Conservation (phyloP, 2,888 invertebrate species). For the Lobophora halterata region DNA sequence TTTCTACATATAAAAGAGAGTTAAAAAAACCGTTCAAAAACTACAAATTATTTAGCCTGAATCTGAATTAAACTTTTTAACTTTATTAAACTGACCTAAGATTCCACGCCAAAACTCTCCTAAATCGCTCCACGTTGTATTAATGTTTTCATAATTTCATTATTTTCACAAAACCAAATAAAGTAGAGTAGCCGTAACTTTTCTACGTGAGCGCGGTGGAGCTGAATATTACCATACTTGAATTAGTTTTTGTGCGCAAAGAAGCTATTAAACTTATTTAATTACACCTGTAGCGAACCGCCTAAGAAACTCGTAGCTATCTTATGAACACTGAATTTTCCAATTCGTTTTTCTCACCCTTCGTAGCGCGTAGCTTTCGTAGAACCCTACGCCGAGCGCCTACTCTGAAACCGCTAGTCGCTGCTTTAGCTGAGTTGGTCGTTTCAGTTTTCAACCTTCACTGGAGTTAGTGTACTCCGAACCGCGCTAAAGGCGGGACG, state of each 20-base stretch:
- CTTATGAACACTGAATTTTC: constrained; percentile 13
- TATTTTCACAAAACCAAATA: constrained; percentile 1
- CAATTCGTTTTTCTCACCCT: constrained; percentile 22
- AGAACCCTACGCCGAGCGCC: constrained; percentile 52
- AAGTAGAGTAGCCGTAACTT: too few species aligned
- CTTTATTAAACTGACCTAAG: too few species aligned
- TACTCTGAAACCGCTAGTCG: constrained; percentile 45
- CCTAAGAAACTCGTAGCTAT: constrained; percentile 13
- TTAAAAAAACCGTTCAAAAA: too few species aligned
- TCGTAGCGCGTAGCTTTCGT: constrained; percentile 60
- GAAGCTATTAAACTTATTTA: constrained; percentile 13
- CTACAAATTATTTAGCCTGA: too few species aligned
- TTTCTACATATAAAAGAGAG: too few species aligned
- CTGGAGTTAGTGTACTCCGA: constrained; percentile 61
- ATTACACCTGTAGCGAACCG: constrained; percentile 15
- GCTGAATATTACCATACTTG: constrained; percentile 3
- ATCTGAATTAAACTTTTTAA: too few species aligned
- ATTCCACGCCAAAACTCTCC: too few species aligned
- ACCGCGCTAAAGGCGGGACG: constrained; percentile 56
- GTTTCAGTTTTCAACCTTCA: constrained; percentile 38
- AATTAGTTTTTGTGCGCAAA: constrained; percentile 8
- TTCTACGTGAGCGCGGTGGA: neutral
- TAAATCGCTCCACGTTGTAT: too few species aligned
- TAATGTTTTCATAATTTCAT: neutral
- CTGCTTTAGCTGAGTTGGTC: constrained; percentile 40